phyloP scores from a whole-genome alignment of 1,140 invertebrate species.

The Cotesia chilonis region DNA sequence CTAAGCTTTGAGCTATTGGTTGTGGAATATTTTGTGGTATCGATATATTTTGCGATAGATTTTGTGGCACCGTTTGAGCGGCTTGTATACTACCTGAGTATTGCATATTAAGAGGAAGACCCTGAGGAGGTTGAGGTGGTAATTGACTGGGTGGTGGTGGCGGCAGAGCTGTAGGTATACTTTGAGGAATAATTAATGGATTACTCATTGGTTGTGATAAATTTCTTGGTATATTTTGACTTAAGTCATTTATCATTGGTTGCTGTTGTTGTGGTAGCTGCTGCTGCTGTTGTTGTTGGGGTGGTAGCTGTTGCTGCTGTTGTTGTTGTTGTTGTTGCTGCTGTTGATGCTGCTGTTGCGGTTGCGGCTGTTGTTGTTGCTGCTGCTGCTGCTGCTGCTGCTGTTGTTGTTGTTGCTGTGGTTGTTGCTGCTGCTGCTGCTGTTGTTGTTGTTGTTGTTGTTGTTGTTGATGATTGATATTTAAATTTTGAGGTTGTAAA shows the following conservation, averaged over 20 bases:
- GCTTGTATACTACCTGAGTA: conserved; percentile 53
- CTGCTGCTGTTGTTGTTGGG: neutral
- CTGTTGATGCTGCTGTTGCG: neutral
- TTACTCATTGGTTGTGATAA: conserved; percentile 55
- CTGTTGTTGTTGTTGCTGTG: neutral
- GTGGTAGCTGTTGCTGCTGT: neutral
- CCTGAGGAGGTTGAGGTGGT: conserved; percentile 36
- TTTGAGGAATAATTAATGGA: conserved; percentile 43
- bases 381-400: neutral
- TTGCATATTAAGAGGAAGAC: conserved; percentile 60
- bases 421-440: neutral
- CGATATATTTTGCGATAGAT: conserved; percentile 56
- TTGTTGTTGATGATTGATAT: conserved; percentile 5
- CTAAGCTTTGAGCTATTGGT: conserved; percentile 39
- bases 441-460: conserved; percentile 23
- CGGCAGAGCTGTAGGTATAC: conserved; percentile 37
- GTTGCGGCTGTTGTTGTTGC: conserved; percentile 27
- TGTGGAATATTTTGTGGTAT: conserved; percentile 42
- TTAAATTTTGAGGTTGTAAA: neutral
- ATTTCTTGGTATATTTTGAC: conserved; percentile 54
- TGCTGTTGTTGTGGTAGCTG: conserved; percentile 17
- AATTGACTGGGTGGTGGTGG: conserved; percentile 17
- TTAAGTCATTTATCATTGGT: conserved; percentile 49
- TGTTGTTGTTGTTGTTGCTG: neutral
- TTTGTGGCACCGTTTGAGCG: conserved; percentile 59